These are phyloP conservation scores for Cryptotermes secundus DNA, from an alignment of 1,140 invertebrate species.

Conservation along the genomic window DNA sequence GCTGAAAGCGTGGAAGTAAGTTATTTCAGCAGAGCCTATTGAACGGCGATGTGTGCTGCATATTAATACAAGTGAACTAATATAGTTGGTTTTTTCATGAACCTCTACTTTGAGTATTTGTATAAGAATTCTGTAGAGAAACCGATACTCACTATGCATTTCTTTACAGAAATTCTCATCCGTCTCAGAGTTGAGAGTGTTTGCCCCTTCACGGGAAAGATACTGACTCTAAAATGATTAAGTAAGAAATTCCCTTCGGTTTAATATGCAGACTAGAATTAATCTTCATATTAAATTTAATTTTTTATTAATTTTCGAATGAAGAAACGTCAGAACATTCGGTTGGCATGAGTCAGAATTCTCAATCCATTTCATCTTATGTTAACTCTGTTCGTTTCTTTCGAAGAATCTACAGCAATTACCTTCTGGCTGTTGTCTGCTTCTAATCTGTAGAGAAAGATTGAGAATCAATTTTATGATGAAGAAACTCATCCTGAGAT, in stretches of 20 bases:
- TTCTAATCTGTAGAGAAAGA: neutral
- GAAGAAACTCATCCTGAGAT: neutral
- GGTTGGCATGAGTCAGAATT: neutral
- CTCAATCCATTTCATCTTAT: neutral
- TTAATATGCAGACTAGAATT: neutral
- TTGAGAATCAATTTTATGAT: neutral
- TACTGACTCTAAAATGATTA: neutral
- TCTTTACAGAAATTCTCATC: too few species aligned
- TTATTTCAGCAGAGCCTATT: too few species aligned
- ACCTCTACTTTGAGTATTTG: too few species aligned
- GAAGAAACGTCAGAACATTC: neutral
- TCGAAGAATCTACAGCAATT: neutral
- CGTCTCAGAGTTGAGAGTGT: neutral
- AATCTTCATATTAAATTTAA: neutral
- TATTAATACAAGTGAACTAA: too few species aligned
- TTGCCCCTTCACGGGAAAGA: neutral
- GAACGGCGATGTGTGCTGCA: too few species aligned
- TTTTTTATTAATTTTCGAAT: neutral
- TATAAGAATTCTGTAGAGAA: too few species aligned
- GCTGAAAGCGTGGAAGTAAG: too few species aligned
- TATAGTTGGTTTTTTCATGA: too few species aligned
- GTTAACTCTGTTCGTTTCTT: neutral
- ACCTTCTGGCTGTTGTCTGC: neutral
- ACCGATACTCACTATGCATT: too few species aligned
- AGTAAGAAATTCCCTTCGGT: neutral